These are phyloP conservation scores for Epistrophella euchroma DNA, from an alignment of 2,888 invertebrate genomes.

Conservation along the genomic window DNA sequence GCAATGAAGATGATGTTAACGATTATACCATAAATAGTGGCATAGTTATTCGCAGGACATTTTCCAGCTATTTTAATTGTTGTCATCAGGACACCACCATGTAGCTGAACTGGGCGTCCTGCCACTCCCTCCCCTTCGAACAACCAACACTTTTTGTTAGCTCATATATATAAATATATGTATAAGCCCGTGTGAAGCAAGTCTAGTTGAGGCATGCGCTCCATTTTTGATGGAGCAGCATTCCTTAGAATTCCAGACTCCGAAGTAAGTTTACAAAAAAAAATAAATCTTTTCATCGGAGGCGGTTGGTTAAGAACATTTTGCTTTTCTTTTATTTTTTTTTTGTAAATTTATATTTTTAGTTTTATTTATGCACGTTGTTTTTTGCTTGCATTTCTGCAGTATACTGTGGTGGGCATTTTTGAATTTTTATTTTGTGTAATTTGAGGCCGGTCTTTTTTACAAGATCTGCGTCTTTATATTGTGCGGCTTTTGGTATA, in stretches of 20 bases:
- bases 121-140: neutral
- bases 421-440: conserved; percentile 73
- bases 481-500: neutral
- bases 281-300: conserved; percentile 40
- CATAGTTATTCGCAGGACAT: conserved; percentile 69
- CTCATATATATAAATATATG: neutral
- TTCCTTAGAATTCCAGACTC: conserved; percentile 49
- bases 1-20: conserved; percentile 57
- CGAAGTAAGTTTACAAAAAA: conserved; percentile 41
- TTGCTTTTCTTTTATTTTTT: conserved; percentile 23
- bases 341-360: conserved; percentile 36
- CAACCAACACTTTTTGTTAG: neutral
- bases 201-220: conserved; percentile 57
- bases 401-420: conserved; percentile 47
- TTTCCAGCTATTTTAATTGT: conserved; percentile 70
- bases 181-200: conserved; percentile 60
- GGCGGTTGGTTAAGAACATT: conserved; percentile 52
- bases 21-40: conserved; percentile 72
- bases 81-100: conserved; percentile 56
- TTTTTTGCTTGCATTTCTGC: conserved; percentile 40
- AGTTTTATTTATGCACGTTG: conserved; percentile 18
- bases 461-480: conserved; percentile 35
- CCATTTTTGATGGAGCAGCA: conserved; percentile 74
- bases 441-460: conserved; percentile 72
- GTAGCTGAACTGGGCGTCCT: conserved; percentile 4